Conservation (phyloP, 2,113 vertebrate species). For the Pseudopodoces humilis region DNA sequence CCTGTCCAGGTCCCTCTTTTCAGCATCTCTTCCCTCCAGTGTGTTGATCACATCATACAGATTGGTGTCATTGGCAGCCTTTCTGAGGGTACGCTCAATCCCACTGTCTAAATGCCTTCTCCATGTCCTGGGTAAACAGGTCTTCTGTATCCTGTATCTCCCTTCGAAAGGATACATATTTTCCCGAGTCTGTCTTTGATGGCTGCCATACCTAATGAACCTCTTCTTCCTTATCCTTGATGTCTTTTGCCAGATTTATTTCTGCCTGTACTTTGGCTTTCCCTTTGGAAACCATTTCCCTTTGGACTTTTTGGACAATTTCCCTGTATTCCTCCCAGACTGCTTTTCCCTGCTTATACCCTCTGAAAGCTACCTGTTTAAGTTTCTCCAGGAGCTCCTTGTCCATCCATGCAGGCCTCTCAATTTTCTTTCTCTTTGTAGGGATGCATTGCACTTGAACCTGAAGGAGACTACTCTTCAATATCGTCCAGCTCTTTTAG, state of each 20-base stretch:
- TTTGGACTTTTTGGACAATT: not conserved
- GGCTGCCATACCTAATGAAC: not conserved
- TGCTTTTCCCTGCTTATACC: not conserved
- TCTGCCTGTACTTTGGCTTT: not conserved
- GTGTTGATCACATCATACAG: not conserved
- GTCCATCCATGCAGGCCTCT: not conserved
- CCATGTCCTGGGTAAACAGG: not conserved
- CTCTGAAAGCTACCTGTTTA: not conserved
- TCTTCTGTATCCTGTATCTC: not conserved
- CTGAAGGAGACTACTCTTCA: not conserved
- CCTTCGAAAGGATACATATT: not conserved
- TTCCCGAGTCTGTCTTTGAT: not conserved
- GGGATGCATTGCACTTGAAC: not conserved
- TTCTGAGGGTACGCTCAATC: not conserved
- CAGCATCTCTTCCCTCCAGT: not conserved
- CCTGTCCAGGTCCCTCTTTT: not conserved
- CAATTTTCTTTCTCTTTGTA: not conserved
- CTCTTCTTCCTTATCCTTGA: not conserved
- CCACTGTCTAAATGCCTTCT: not conserved
- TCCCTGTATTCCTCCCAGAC: not conserved
- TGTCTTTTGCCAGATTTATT: not conserved
- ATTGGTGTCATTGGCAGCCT: not conserved
- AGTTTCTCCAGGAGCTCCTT: not conserved
- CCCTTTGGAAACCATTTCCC: not conserved
- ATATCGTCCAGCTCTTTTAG: not conserved